Conservation (phyloP, 2,888 invertebrate species). For the Ophioninae sp. region DNA sequence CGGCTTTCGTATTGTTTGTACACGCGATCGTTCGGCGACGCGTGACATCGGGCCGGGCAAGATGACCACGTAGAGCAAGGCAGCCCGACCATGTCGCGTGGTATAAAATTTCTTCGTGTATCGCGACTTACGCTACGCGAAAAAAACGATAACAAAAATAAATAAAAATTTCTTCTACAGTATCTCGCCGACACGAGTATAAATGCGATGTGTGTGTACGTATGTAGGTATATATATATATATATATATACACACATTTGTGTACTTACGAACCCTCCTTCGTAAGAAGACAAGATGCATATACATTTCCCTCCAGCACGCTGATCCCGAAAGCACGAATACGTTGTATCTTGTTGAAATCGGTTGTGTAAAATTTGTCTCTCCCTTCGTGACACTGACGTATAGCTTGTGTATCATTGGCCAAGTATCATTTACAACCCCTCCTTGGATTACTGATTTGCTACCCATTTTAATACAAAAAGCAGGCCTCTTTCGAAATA, state of each 20-base stretch:
- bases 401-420: slow-evolving; percentile 63
- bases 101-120: slow-evolving; percentile 69
- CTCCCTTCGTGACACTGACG: neutral
- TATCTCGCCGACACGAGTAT: neutral
- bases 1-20: slow-evolving; percentile 14
- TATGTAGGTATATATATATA: slow-evolving; percentile 1
- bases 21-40: slow-evolving; percentile 64
- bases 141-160: neutral
- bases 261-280: slow-evolving; percentile 1
- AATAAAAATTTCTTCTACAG: slow-evolving; percentile 26
- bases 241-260: slow-evolving; percentile 20
- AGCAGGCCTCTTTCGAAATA: slow-evolving; percentile 38
- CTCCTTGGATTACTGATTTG: slow-evolving; percentile 72
- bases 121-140: slow-evolving; percentile 16
- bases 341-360: slow-evolving; percentile 64
- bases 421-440: slow-evolving; percentile 71
- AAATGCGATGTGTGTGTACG: slow-evolving; percentile 16
- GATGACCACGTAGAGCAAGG: slow-evolving; percentile 68
- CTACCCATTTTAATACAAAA: slow-evolving; percentile 66
- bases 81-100: slow-evolving; percentile 58
- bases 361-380: slow-evolving; percentile 58
- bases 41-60: slow-evolving; percentile 65
- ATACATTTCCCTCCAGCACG: slow-evolving; percentile 56
- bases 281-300: slow-evolving; percentile 37
- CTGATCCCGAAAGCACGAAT: slow-evolving; percentile 57